Evolutionary conservation across 1,140 invertebrate genomes (phyloP).

Genomic region (Agrilus planipennis): DNA sequence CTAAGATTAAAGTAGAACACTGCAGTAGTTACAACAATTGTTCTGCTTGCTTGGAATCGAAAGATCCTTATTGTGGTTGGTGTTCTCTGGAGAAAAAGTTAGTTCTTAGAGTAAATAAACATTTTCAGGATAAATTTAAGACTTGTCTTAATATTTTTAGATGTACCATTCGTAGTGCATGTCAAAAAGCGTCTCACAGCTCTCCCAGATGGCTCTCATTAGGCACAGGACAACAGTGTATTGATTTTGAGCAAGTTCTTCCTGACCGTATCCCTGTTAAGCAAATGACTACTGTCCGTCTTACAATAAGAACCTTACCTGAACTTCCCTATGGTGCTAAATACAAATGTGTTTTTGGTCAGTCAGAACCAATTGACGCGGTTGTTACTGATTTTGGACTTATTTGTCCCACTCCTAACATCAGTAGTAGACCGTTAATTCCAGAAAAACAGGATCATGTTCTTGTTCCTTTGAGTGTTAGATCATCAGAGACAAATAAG

Average conservation of each 20-base stretch:
- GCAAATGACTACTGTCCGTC: conserved; percentile 70
- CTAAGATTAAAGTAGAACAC: conserved; percentile 84
- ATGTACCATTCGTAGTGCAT: conserved; percentile 76
- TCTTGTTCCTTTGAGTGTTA: conserved; percentile 80
- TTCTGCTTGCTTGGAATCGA: conserved; percentile 76
- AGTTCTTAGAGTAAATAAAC: conserved; percentile 16
- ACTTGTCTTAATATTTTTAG: conserved; percentile 34
- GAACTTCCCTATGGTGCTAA: conserved; percentile 79
- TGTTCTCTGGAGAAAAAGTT: conserved; percentile 89
- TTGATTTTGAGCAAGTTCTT: conserved; percentile 86
- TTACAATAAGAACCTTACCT: conserved; percentile 81
- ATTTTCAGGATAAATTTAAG: background rate
- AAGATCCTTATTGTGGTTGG: conserved; percentile 97
- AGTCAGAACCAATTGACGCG: conserved; percentile 74
- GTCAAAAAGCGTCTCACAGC: conserved; percentile 79
- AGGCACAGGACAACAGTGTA: conserved; percentile 85
- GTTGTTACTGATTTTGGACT: conserved; percentile 67
- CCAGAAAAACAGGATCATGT: conserved; percentile 75
- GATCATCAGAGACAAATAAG: conserved; percentile 87
- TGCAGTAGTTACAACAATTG: conserved; percentile 84
- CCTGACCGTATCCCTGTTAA: conserved; percentile 82
- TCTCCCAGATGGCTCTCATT: conserved; percentile 86
- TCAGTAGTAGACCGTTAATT: conserved; percentile 66
- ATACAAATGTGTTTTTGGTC: conserved; percentile 89
- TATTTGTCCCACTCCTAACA: conserved; percentile 71